A percentile compares a stretch with the other conserved stretches of the same genome.
phyloP scores from a whole-genome alignment of 2,797 vertebrate species.

The Paratrypauchen microcephalus region DNA sequence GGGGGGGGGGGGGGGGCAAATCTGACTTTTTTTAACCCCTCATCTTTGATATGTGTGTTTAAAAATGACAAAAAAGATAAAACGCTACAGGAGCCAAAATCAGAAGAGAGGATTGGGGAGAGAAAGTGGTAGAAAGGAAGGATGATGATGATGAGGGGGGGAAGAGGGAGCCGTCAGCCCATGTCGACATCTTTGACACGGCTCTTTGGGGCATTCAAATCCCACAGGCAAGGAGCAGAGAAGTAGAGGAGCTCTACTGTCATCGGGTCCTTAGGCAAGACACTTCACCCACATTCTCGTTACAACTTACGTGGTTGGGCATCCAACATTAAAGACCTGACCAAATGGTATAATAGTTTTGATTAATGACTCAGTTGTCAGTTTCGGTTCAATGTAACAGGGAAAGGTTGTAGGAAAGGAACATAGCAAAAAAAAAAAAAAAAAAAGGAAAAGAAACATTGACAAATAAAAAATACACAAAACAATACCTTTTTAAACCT shows the following conservation, averaged over 20 bases:
- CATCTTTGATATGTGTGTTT: conserved; percentile 79
- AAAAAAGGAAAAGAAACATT: too few relatives aligned
- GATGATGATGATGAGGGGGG: conserved; percentile 63
- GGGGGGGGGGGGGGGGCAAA: too few relatives aligned
- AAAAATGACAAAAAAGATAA: conserved; percentile 77
- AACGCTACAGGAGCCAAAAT: conserved; percentile 63
- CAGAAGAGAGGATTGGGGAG: conserved; percentile 47
- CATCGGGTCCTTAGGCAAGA: too few relatives aligned
- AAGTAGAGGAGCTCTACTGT: not conserved
- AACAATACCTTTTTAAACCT: not conserved
- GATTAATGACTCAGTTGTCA: too few relatives aligned
- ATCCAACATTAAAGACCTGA: too few relatives aligned
- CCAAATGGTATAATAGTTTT: too few relatives aligned
- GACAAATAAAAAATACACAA: not conserved
- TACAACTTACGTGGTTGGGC: too few relatives aligned
- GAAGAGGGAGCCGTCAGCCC: conserved; percentile 66
- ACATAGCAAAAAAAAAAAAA: too few relatives aligned
- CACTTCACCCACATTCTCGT: too few relatives aligned
- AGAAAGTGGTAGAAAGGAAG: conserved; percentile 9
- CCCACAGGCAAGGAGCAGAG: conserved; percentile 52
- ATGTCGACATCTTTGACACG: conserved; percentile 69
- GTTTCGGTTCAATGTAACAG: too few relatives aligned
- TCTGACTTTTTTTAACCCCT: conserved; percentile 48
- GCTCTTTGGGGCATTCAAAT: conserved; percentile 68
- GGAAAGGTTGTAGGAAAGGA: not conserved